A percentile compares a stretch with the other conserved stretches of the same genome.
Conservation (phyloP, 2,888 invertebrate species). For the Selenia dentaria region DNA sequence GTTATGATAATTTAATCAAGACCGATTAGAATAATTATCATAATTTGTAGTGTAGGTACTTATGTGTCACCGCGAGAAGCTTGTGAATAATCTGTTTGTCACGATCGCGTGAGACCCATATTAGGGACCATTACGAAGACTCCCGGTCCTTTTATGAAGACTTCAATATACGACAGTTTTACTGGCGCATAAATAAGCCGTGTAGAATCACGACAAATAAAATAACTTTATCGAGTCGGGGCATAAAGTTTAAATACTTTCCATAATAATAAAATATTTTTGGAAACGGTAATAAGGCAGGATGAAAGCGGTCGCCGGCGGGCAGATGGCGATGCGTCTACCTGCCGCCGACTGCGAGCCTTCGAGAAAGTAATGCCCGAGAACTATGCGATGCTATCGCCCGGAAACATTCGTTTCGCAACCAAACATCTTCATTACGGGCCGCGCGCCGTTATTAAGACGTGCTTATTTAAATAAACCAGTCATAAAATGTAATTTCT, state of each 20-base stretch:
- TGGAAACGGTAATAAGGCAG: conserved; percentile 74
- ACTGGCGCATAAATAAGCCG: conserved; percentile 73
- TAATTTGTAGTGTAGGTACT: conserved; percentile 17
- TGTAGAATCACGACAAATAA: conserved; percentile 72
- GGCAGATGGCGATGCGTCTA: conserved; percentile 70
- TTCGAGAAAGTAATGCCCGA: conserved; percentile 59
- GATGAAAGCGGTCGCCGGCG: conserved; percentile 78
- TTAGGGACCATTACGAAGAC: conserved; percentile 61
- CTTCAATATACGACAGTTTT: conserved; percentile 78
- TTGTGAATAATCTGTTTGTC: conserved; percentile 53
- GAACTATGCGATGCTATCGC: conserved; percentile 54
- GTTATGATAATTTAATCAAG: no score
- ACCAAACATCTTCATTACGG: conserved; percentile 47
- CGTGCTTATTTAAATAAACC: conserved; percentile 23
- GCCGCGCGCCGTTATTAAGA: conserved; percentile 36
- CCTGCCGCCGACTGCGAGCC: conserved; percentile 54
- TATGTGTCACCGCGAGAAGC: conserved; percentile 33
- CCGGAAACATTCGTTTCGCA: conserved; percentile 53
- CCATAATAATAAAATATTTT: conserved; percentile 80
- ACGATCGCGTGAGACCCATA: conserved; percentile 56
- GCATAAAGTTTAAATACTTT: conserved; percentile 75
- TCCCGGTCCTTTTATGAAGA: conserved; percentile 72
- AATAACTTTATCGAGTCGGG: conserved; percentile 72
- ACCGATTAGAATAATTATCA: conserved; percentile 8
- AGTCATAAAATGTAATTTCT: conserved; percentile 23